These are phyloP conservation scores for Protobothrops mucrosquamatus DNA, from an alignment of 2,113 vertebrate genomes.

Conservation along the genomic window DNA sequence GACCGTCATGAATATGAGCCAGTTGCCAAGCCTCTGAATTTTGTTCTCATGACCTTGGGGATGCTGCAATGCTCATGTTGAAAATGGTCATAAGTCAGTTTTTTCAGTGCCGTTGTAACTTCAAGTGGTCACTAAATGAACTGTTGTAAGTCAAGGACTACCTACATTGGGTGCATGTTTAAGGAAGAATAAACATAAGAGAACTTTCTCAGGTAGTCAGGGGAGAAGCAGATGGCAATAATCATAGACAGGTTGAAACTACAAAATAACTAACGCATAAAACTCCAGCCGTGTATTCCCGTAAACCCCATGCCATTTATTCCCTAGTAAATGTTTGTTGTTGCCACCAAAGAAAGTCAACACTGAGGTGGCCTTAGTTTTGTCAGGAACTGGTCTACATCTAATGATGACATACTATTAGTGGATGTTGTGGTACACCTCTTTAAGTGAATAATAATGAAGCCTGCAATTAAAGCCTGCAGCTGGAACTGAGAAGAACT, in stretches of 20 bases:
- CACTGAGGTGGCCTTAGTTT: background rate
- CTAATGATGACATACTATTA: background rate
- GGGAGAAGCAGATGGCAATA: background rate
- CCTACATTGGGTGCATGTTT: background rate
- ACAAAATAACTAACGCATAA: background rate
- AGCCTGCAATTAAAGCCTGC: background rate
- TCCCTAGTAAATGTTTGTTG: background rate
- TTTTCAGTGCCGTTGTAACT: no score
- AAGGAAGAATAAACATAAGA: background rate
- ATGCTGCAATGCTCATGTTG: background rate
- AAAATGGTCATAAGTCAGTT: background rate
- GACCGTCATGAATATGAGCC: background rate
- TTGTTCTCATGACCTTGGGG: background rate
- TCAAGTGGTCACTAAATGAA: background rate
- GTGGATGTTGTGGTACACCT: background rate
- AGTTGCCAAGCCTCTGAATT: background rate
- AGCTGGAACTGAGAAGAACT: constrained; percentile 2
- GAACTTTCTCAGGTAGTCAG: background rate
- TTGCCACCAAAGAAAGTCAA: background rate
- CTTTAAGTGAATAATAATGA: background rate
- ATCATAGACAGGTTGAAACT: background rate
- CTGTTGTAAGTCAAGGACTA: background rate
- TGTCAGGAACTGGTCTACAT: constrained; percentile 6
- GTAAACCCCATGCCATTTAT: background rate
- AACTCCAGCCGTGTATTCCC: background rate